Evolutionary conservation across 1,140 invertebrate species (phyloP).

Genomic region (Monochamus saltuarius): DNA sequence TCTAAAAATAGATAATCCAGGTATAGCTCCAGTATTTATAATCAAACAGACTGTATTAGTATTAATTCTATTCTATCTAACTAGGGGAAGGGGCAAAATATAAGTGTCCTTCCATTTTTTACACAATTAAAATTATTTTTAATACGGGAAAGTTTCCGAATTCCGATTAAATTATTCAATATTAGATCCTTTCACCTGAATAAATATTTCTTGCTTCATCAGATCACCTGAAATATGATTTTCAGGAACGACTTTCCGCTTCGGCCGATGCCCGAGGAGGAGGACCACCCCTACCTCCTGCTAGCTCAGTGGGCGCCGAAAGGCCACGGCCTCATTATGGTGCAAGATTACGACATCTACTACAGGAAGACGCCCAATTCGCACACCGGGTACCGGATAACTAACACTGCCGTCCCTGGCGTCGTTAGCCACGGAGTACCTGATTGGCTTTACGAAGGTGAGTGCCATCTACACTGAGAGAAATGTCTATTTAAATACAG

Average conservation of each 20-base stretch:
- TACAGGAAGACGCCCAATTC: conserved; percentile 72
- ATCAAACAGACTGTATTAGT: no score
- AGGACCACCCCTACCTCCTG: conserved; percentile 71
- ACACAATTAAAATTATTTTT: no score
- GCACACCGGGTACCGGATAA: conserved; percentile 69
- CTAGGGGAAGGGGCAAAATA: no score
- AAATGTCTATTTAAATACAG: no score
- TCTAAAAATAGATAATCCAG: no score
- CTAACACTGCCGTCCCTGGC: conserved; percentile 72
- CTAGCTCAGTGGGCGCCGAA: conserved; percentile 76
- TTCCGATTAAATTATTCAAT: no score
- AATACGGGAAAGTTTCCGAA: no score
- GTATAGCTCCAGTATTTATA: no score
- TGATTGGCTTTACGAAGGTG: conserved; percentile 96
- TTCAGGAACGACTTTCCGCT: conserved; percentile 72
- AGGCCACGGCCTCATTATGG: conserved; percentile 76
- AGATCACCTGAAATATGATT: conserved; percentile 11
- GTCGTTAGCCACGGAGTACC: conserved; percentile 87
- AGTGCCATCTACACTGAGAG: not conserved
- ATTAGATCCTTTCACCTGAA: no score
- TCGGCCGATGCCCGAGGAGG: conserved; percentile 67
- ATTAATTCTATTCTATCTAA: no score
- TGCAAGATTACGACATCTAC: conserved; percentile 88
- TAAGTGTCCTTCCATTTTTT: no score
- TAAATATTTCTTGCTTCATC: not conserved